These are phyloP conservation scores for Cossypha polioptera DNA, from an alignment of 2,797 vertebrate genomes.

Conservation along the genomic window DNA sequence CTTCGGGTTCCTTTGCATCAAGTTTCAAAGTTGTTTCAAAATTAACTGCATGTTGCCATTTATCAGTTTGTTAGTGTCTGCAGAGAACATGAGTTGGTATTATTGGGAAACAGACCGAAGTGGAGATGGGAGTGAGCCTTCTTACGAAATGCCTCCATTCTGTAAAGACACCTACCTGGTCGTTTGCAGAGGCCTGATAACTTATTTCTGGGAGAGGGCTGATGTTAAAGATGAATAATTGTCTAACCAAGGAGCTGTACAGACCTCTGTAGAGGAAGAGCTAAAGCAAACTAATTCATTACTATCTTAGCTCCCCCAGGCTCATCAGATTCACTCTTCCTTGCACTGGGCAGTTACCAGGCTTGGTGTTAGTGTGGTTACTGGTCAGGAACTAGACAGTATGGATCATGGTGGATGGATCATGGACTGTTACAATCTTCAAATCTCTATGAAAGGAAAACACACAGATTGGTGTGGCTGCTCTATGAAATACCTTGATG, in stretches of 20 bases:
- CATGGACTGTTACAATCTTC: background rate
- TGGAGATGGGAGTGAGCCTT: background rate
- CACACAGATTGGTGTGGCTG: background rate
- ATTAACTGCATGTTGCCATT: background rate
- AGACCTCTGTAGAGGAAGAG: background rate
- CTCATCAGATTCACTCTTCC: background rate
- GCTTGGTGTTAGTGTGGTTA: background rate
- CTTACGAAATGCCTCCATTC: background rate
- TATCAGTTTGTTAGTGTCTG: background rate
- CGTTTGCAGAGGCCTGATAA: background rate
- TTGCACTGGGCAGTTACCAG: background rate
- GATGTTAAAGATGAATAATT: background rate
- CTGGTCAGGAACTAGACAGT: background rate
- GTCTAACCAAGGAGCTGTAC: background rate
- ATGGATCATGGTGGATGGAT: background rate
- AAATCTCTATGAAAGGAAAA: background rate
- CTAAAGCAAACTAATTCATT: background rate
- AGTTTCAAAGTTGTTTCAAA: background rate
- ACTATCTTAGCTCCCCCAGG: background rate
- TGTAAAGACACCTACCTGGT: background rate
- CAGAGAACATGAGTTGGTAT: background rate
- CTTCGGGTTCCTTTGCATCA: background rate
- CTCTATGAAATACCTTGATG: background rate
- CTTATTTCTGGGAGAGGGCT: background rate
- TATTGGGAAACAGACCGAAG: background rate